Evolutionary conservation across 2,888 invertebrate genomes (phyloP).

Genomic region (Himalopsyche tibetana): DNA sequence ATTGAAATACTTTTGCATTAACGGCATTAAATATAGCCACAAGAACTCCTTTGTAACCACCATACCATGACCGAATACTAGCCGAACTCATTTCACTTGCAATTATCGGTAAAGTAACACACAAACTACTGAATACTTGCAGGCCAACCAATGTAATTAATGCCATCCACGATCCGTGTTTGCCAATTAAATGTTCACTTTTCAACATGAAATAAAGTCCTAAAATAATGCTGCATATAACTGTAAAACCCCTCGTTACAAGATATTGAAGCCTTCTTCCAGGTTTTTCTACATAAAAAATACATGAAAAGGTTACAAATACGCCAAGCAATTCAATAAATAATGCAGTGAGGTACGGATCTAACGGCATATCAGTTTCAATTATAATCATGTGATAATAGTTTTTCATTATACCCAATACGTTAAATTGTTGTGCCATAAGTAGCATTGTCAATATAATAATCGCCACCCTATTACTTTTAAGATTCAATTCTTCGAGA

Average conservation of each 20-base stretch:
- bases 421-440: constrained; percentile 52
- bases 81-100: constrained; percentile 58
- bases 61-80: constrained; percentile 55
- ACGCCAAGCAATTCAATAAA: constrained; percentile 47
- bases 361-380: constrained; percentile 42
- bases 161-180: constrained; percentile 49
- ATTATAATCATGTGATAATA: constrained; percentile 51
- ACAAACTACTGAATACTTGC: constrained; percentile 45
- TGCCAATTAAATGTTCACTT: not conserved
- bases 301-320: constrained; percentile 37
- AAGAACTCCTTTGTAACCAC: constrained; percentile 50
- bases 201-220: constrained; percentile 51
- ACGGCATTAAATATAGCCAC: constrained; percentile 44
- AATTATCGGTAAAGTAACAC: constrained; percentile 39
- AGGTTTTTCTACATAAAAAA: constrained; percentile 46
- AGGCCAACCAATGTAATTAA: constrained; percentile 28
- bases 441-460: constrained; percentile 46
- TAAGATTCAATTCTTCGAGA: constrained; percentile 51
- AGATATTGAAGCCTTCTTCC: constrained; percentile 50
- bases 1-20: constrained; percentile 50
- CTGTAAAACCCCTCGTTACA: constrained; percentile 28
- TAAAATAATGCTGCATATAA: constrained; percentile 45
- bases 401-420: constrained; percentile 39
- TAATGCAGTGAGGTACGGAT: constrained; percentile 51
- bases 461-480: constrained; percentile 50